These are phyloP conservation scores for Motacilla tschutschensis DNA, from an alignment of 2,113 vertebrate species.

Conservation along the genomic window DNA sequence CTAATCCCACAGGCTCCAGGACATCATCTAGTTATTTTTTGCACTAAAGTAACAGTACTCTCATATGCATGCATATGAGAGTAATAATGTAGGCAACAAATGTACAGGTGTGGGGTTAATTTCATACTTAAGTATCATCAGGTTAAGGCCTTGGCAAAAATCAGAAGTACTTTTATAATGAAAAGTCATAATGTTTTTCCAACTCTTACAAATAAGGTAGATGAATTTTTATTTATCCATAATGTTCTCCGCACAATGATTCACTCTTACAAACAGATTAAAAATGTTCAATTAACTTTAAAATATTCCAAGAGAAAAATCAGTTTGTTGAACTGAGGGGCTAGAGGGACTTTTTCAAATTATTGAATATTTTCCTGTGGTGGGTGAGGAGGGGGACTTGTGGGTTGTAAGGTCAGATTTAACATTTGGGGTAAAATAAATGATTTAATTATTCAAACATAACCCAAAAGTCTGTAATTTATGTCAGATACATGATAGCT, in stretches of 20 bases:
- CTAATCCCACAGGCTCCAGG: not conserved
- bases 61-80: not conserved
- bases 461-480: constrained; percentile 35
- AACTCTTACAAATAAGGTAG: not conserved
- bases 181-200: not conserved
- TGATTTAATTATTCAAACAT: constrained; percentile 9
- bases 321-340: not conserved
- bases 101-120: not conserved
- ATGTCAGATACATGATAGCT: not conserved
- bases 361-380: not conserved
- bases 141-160: not conserved
- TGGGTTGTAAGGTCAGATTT: not conserved
- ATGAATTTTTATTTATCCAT: not conserved
- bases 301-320: not conserved
- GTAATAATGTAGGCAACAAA: not conserved
- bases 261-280: not conserved
- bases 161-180: not conserved
- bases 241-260: not conserved
- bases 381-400: rapidly evolving
- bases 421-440: constrained; percentile 5
- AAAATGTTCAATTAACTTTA: not conserved
- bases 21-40: not conserved
- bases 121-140: not conserved
- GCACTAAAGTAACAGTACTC: not conserved
- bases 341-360: not conserved